Base-by-base conservation (phyloP, 2,888 invertebrate species). In the Melieria picta region DNA sequence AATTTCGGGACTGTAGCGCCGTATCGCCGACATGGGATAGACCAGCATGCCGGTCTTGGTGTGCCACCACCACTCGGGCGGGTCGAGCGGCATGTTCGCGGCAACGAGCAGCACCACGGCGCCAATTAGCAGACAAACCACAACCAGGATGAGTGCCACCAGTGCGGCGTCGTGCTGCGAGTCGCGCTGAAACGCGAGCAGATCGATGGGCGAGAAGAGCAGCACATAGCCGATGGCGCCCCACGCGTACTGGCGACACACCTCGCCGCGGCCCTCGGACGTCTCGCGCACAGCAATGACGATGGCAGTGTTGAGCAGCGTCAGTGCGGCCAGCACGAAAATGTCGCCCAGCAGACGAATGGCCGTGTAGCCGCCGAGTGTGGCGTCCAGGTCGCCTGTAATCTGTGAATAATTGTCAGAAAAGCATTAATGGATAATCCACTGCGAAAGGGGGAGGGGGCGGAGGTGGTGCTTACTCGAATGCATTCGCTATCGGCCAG, bases 1-100 rank as follows among this genome's bases (percentile, higher is more conserved):
- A 7, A 91, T 93, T 87, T 94, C 94, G 5, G 92, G 90, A 50
- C 92, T 91, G 82, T 93, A 94, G 65, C 92, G 91, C 50, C 93
- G 89, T 64, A 93, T 91, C 6, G 92, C 90, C 76, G 91, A 93
- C 93, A 94, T 92, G n/a, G 94, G 94, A 82, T 93, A 88, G 9
- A 94, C 91, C 71, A 94, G 81, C 87, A 92, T 90, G 55, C 93
- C 94, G 9, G 92, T 92, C 79, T 92, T 89, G 3, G 94, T 94
- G 81, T 94, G 93, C 94, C 94, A 94, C 93, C 93, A 94, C 94
- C 94, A 94, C 85, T 94, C 94, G 0, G 94, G 93, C 1, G 94
- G 93, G 79, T 93, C 93, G 9, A 94, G 85, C 1, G 94, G 94
- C 92, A 94, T 94, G 77, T 89, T 89, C 4, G 73, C 71, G 69